These are phyloP conservation scores for Marisa cornuarietis DNA, from an alignment of 1,140 invertebrate species.

Conservation along the genomic window DNA sequence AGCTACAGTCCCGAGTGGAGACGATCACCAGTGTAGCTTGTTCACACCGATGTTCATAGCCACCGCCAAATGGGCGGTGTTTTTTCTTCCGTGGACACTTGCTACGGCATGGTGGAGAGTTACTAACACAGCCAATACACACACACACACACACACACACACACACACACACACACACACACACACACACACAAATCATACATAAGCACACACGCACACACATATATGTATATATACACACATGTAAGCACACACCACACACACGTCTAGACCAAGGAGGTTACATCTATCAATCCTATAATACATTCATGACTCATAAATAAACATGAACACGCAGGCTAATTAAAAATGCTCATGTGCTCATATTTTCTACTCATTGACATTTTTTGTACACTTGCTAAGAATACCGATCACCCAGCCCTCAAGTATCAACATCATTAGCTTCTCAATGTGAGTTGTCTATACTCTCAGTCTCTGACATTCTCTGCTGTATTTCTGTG, in stretches of 20 bases:
- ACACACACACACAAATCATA: too few species aligned
- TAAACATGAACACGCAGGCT: not conserved
- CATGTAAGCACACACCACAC: not conserved
- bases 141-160: not conserved
- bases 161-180: conserved; percentile 1
- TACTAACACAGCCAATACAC: not conserved
- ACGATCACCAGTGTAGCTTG: too few species aligned
- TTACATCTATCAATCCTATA: too few species aligned
- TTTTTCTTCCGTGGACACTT: too few species aligned
- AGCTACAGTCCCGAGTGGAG: too few species aligned
- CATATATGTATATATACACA: too few species aligned
- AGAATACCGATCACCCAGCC: not conserved
- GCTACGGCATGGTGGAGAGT: too few species aligned
- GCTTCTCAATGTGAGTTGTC: not conserved
- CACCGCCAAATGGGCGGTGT: too few species aligned
- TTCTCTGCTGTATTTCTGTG: too few species aligned
- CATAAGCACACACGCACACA: too few species aligned
- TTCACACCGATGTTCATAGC: too few species aligned
- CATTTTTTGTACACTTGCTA: not conserved
- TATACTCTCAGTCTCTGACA: too few species aligned
- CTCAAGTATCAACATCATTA: not conserved
- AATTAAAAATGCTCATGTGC: not conserved
- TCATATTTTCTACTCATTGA: not conserved
- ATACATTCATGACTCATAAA: not conserved
- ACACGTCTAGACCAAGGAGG: not conserved